Conservation (phyloP, 2,113 vertebrate species). For the Zosterops hypoxanthus region DNA sequence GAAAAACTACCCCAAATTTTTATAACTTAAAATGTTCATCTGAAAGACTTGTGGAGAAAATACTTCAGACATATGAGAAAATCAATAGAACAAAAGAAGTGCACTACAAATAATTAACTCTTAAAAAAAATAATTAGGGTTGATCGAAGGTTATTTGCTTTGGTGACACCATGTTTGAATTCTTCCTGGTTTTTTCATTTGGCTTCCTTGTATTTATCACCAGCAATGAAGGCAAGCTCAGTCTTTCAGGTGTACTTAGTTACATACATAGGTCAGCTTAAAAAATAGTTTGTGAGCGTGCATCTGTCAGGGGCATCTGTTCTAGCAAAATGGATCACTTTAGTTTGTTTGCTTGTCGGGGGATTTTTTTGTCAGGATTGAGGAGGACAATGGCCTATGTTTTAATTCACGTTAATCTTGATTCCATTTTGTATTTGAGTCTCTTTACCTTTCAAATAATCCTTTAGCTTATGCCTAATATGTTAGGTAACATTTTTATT, state of each 20-base stretch:
- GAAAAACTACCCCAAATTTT: not conserved
- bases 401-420: not conserved
- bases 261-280: not conserved
- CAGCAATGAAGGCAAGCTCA: not conserved
- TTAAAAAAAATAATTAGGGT: not conserved
- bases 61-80: not conserved
- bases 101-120: not conserved
- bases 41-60: not conserved
- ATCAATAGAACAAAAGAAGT: not conserved
- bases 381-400: not conserved
- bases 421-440: not conserved
- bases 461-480: not conserved
- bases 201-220: not conserved
- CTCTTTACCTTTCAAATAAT: not conserved
- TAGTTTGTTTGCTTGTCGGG: not conserved
- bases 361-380: fast-evolving
- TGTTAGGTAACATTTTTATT: not conserved
- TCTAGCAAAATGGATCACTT: not conserved
- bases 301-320: not conserved
- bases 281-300: not conserved
- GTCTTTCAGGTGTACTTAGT: not conserved
- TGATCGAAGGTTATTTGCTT: not conserved
- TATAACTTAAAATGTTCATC: not conserved
- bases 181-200: not conserved
- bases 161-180: not conserved